Percentiles rank a stretch among this genome's conserved stretches.
Evolutionary conservation across 2,888 invertebrate species (phyloP).

Genomic region (Orgyia antiqua): DNA sequence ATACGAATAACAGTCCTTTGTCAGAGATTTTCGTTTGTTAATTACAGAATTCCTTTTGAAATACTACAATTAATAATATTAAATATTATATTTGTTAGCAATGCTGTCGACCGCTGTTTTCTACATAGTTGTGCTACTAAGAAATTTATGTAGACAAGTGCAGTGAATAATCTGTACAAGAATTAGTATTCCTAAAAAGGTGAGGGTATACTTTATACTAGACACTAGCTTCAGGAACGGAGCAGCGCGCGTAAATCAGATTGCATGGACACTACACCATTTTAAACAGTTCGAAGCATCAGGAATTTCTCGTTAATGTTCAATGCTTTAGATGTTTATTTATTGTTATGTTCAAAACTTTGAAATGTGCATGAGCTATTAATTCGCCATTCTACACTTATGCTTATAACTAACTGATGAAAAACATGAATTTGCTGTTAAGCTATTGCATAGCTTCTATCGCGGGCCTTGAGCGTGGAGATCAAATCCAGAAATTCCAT

Average conservation of each 20-base stretch:
- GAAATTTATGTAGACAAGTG: constrained; percentile 38
- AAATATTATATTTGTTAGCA: too few species aligned
- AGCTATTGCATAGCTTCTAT: too few species aligned
- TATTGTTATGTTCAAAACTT: not conserved
- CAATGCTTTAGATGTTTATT: constrained; percentile 7
- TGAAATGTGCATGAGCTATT: too few species aligned
- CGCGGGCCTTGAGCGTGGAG: too few species aligned
- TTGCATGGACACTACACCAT: constrained; percentile 61
- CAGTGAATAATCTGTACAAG: constrained; percentile 48
- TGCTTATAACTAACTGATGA: too few species aligned
- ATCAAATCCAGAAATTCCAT: too few species aligned
- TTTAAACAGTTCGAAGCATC: constrained; percentile 52
- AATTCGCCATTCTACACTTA: constrained; percentile 1
- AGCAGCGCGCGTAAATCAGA: constrained; percentile 63
- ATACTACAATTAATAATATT: too few species aligned
- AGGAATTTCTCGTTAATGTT: constrained; percentile 19
- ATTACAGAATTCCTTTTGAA: too few species aligned
- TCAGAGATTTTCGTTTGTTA: too few species aligned
- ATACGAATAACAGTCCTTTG: too few species aligned
- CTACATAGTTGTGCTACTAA: constrained; percentile 20
- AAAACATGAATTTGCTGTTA: too few species aligned
- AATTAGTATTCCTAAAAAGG: constrained; percentile 69
- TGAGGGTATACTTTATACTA: constrained; percentile 46
- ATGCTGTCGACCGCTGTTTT: too few species aligned
- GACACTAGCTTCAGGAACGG: constrained; percentile 43